Conservation (phyloP, 2,113 vertebrate species). For the Saimiri boliviensis region DNA sequence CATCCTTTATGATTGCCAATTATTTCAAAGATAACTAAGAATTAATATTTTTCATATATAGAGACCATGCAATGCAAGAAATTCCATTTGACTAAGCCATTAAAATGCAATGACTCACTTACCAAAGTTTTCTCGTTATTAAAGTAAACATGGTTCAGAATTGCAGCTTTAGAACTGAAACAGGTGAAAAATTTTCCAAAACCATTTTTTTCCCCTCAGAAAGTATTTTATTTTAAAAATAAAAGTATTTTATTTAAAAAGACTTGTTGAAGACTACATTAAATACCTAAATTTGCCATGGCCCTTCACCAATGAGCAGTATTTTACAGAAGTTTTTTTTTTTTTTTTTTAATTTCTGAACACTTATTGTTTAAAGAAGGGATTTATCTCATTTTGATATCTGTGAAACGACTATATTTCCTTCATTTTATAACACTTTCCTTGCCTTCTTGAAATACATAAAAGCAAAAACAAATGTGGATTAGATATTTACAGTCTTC, state of each 20-base stretch:
- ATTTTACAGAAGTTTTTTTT: neutral
- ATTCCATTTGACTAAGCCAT: neutral
- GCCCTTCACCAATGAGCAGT: neutral
- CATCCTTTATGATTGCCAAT: neutral
- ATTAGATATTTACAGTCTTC: neutral
- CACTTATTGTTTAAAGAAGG: neutral
- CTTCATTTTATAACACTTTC: neutral
- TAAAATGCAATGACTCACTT: neutral
- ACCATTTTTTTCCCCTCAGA: neutral
- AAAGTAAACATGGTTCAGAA: neutral
- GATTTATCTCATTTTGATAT: neutral
- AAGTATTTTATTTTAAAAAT: neutral
- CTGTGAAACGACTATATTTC: neutral
- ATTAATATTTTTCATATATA: neutral
- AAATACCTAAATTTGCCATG: neutral
- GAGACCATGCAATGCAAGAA: neutral
- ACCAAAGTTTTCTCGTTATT: neutral
- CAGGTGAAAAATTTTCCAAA: neutral
- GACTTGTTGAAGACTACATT: neutral
- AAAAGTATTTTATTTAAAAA: neutral
- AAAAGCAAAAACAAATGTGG: neutral
- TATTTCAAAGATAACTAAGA: constrained; percentile 9
- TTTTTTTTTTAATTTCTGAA: neutral
- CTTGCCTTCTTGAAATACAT: neutral
- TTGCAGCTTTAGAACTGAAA: neutral